phyloP scores from a whole-genome alignment of 2,888 invertebrate genomes.

The Hyppa rectilinea region DNA sequence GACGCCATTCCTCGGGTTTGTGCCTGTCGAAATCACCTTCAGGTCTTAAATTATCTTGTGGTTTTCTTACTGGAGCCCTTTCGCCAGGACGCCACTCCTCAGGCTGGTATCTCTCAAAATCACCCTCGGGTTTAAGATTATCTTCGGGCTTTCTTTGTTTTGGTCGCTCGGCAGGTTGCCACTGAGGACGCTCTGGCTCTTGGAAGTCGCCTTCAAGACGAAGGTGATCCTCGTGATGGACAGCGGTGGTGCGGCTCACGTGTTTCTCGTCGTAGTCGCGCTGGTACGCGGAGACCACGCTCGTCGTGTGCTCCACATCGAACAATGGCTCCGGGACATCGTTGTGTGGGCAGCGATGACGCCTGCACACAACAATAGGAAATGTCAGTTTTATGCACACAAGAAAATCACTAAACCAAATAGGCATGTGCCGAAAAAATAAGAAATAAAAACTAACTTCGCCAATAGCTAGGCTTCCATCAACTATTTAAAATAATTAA shows the following conservation, averaged over 20 bases:
- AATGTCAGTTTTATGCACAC: slow-evolving; percentile 5
- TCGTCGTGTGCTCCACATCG: slow-evolving; percentile 90
- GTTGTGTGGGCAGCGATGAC: slow-evolving; percentile 95
- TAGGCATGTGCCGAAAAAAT: not conserved
- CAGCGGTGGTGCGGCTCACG: slow-evolving; percentile 90
- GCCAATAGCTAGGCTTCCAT: not conserved
- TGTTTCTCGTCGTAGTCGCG: slow-evolving; percentile 92
- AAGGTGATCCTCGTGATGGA: slow-evolving; percentile 93
- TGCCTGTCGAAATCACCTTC: slow-evolving; percentile 88
- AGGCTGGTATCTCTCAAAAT: slow-evolving; percentile 85
- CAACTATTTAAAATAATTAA: not conserved
- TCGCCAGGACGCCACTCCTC: slow-evolving; percentile 89
- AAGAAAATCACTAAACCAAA: too few species aligned
- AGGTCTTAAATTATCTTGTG: slow-evolving; percentile 89
- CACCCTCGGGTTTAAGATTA: slow-evolving; percentile 91
- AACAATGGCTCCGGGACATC: slow-evolving; percentile 91
- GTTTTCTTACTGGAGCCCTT: slow-evolving; percentile 80
- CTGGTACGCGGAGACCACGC: slow-evolving; percentile 91
- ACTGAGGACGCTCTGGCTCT: slow-evolving; percentile 85
- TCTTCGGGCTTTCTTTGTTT: slow-evolving; percentile 90
- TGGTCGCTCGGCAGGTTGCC: slow-evolving; percentile 91
- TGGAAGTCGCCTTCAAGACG: slow-evolving; percentile 93
- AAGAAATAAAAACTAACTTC: not conserved
- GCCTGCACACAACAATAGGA: slow-evolving; percentile 87
- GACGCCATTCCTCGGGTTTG: slow-evolving; percentile 80